Conservation (phyloP, 2,797 vertebrate genomes). For the Phrynocephalus vlangalii region DNA sequence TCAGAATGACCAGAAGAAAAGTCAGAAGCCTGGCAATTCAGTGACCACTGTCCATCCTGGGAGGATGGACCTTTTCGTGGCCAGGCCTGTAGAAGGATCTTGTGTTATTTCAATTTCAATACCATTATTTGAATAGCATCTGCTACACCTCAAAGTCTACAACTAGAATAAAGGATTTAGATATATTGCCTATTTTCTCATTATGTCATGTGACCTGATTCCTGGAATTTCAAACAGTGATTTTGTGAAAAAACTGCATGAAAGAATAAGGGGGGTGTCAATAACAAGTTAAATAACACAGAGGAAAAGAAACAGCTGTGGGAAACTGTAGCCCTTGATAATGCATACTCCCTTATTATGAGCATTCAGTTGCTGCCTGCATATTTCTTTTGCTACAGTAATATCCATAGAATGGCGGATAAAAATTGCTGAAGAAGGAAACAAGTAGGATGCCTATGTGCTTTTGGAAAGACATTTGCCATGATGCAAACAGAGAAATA, state of each 20-base stretch:
- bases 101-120: conserved; percentile 10
- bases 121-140: neutral
- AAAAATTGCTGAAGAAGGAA: neutral
- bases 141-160: neutral
- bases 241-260: neutral
- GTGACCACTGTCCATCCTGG: neutral
- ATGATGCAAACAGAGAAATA: neutral
- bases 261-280: neutral
- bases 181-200: neutral
- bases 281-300: neutral
- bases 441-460: neutral
- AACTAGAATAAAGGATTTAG: neutral
- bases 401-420: neutral
- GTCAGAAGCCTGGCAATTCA: conserved; percentile 46
- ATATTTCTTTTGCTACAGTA: neutral
- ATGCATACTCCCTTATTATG: neutral
- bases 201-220: neutral
- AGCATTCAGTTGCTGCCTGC: neutral
- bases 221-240: neutral
- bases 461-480: neutral
- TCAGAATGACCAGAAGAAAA: conserved; percentile 50
- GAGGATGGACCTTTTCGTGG: neutral
- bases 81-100: conserved; percentile 42
- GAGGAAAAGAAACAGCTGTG: neutral
- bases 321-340: neutral